These are phyloP conservation scores for Poecilia gillii DNA, from an alignment of 2,797 vertebrate genomes.

Conservation along the genomic window DNA sequence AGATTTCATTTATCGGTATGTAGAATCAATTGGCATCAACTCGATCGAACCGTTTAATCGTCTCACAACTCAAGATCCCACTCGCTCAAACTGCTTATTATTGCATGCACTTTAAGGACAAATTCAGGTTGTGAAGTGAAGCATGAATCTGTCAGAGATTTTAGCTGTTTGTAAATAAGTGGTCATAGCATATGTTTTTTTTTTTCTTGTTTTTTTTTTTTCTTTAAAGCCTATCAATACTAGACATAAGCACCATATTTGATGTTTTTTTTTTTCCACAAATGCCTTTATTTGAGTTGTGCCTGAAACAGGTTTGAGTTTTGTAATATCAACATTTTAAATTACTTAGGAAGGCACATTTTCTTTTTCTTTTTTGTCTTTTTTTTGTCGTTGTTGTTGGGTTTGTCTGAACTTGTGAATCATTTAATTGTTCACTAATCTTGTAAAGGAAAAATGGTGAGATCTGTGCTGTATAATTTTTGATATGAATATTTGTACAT, in stretches of 20 bases:
- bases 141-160: constrained; percentile 99
- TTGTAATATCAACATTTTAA: constrained; percentile 69
- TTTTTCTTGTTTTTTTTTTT: constrained; percentile 53
- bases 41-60: constrained; percentile 93
- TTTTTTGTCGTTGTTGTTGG: background rate
- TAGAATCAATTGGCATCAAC: constrained; percentile 82
- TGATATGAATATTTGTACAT: constrained; percentile 88
- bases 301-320: constrained; percentile 81
- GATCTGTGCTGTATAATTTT: constrained; percentile 87
- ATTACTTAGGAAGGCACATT: constrained; percentile 75
- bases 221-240: constrained; percentile 75
- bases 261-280: constrained; percentile 73
- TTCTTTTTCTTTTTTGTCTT: constrained; percentile 43
- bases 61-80: constrained; percentile 91
- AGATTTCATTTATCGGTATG: constrained; percentile 72
- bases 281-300: constrained; percentile 86
- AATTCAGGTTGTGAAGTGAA: constrained; percentile 96
- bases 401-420: constrained; percentile 79
- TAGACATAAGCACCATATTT: constrained; percentile 77
- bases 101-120: constrained; percentile 99
- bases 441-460: constrained; percentile 86
- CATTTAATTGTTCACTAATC: constrained; percentile 83
- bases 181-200: constrained; percentile 84
- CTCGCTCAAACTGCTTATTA: constrained; percentile 90
- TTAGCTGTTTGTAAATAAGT: constrained; percentile 99